Evolutionary conservation across 2,888 invertebrate species (phyloP).

Genomic region (Sussaba pulchella): DNA sequence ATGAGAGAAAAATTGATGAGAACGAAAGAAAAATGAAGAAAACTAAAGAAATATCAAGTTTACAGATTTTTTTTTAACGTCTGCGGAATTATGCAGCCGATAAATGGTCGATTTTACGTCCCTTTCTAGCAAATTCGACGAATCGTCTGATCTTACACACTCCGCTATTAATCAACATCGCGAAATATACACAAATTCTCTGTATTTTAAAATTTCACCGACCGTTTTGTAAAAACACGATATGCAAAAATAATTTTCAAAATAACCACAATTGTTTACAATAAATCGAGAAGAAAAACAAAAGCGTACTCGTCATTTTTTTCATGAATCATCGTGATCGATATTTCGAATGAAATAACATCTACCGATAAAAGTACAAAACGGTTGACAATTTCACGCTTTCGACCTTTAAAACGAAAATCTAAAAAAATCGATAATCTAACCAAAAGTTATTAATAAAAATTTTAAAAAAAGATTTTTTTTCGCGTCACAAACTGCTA

Average conservation of each 20-base stretch:
- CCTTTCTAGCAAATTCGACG: conserved; percentile 11
- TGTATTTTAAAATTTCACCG: conserved; percentile 15
- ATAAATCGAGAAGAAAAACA: conserved; percentile 11
- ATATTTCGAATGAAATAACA: conserved; percentile 26
- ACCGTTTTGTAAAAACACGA: conserved; percentile 24
- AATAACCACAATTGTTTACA: conserved; percentile 22
- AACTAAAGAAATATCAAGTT: conserved; percentile 4
- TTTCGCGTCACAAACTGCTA: conserved; percentile 29
- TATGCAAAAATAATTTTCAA: background rate
- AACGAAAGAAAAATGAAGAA: background rate
- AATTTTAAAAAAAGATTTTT: conserved; percentile 25
- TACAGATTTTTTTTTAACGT: conserved; percentile 12
- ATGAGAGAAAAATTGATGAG: background rate
- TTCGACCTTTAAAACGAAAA: background rate
- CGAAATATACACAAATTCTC: conserved; percentile 19
- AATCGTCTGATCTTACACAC: conserved; percentile 1
- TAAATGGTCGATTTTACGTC: background rate
- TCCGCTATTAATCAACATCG: conserved; percentile 19
- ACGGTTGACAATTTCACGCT: conserved; percentile 15
- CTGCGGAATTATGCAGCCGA: background rate
- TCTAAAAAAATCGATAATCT: no score
- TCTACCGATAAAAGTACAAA: conserved; percentile 53
- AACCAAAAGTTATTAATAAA: conserved; percentile 22
- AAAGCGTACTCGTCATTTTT: conserved; percentile 12
- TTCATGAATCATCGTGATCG: conserved; percentile 15